Percentiles rank a stretch among this genome's conserved stretches.
These are phyloP conservation scores for Daboia siamensis DNA, from an alignment of 2,113 vertebrate species.

Conservation along the genomic window DNA sequence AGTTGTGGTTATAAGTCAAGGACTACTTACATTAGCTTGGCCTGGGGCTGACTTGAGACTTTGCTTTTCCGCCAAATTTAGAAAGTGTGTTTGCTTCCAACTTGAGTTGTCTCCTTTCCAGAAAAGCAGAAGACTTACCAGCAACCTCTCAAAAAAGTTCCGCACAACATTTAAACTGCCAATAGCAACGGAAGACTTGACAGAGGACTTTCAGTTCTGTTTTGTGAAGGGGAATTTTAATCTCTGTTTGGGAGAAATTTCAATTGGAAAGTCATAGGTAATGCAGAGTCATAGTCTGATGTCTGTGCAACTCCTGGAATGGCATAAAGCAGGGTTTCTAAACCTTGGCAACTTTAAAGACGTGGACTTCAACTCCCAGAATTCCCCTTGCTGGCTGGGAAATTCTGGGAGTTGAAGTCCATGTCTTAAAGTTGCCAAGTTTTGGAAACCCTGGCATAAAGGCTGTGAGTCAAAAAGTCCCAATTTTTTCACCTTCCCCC, in stretches of 20 bases:
- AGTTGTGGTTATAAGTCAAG: neutral
- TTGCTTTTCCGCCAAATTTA: neutral
- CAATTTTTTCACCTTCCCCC: neutral
- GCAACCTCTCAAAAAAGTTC: neutral
- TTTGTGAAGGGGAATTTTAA: constrained; percentile 49
- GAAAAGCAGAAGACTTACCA: neutral
- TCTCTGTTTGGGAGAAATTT: constrained; percentile 39
- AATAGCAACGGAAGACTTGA: neutral
- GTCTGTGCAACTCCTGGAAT: neutral
- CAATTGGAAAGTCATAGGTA: constrained; percentile 60
- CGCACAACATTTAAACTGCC: neutral
- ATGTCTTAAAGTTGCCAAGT: neutral
- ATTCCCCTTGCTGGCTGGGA: neutral
- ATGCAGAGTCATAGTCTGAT: neutral
- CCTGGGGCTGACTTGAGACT: neutral
- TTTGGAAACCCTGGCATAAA: neutral
- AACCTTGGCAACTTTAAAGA: neutral
- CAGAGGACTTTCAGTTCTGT: constrained; percentile 40
- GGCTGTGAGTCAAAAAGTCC: neutral
- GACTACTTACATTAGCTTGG: neutral
- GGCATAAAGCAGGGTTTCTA: neutral
- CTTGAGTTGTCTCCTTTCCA: neutral
- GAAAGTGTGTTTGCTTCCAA: neutral
- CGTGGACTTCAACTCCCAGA: too few species aligned
- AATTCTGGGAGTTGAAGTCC: neutral